phyloP scores from a whole-genome alignment of 1,140 invertebrate species.

The Trichogramma pretiosum region DNA sequence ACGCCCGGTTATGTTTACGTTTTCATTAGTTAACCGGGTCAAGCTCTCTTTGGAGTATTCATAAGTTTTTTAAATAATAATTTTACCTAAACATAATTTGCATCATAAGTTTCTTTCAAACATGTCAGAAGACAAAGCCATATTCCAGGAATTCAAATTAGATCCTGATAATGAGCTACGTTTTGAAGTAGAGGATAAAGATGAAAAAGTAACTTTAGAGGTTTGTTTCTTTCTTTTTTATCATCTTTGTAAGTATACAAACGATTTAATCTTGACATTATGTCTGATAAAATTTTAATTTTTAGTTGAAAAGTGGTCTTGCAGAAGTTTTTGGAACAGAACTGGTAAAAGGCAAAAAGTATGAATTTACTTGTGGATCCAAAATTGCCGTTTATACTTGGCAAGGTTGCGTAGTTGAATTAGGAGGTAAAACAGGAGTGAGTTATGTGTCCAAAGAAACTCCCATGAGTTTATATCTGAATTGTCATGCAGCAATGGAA shows the following conservation, averaged over 20 bases:
- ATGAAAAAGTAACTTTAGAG: constrained; percentile 74
- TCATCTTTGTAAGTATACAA: too few species aligned
- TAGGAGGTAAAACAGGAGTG: constrained; percentile 81
- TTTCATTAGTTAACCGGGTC: too few species aligned
- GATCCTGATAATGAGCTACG: constrained; percentile 81
- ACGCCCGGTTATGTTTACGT: too few species aligned
- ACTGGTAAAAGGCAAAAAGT: constrained; percentile 85
- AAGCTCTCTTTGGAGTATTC: neutral
- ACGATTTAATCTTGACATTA: constrained; percentile 12
- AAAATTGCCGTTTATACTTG: constrained; percentile 96
- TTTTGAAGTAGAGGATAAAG: constrained; percentile 86
- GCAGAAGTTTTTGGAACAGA: constrained; percentile 98
- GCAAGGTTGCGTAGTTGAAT: constrained; percentile 81
- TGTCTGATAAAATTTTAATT: too few species aligned
- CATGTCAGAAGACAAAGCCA: constrained; percentile 37
- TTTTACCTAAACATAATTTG: neutral
- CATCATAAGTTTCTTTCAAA: too few species aligned
- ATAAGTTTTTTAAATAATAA: neutral
- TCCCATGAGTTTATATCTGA: constrained; percentile 91
- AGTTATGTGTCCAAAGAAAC: constrained; percentile 93
- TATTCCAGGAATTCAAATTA: constrained; percentile 70
- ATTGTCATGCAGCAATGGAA: constrained; percentile 90
- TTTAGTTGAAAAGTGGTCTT: constrained; percentile 71
- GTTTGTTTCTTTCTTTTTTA: constrained; percentile 47
- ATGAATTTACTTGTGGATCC: constrained; percentile 80